These are phyloP conservation scores for Drosophila barbarae DNA, from an alignment of 2,888 invertebrate species.

Conservation along the genomic window DNA sequence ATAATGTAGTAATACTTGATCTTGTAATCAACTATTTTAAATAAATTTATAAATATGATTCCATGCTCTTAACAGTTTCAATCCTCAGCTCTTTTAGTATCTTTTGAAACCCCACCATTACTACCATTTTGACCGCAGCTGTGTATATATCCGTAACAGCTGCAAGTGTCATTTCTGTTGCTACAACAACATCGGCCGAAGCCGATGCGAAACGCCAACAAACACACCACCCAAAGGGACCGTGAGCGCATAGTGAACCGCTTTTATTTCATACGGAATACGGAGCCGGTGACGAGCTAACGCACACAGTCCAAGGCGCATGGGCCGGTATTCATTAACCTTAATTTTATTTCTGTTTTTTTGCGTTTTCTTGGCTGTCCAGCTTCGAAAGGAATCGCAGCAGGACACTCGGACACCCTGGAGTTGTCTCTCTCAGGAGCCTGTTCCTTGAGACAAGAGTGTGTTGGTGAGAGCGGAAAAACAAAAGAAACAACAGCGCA, in stretches of 20 bases:
- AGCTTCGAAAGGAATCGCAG: slow-evolving; percentile 56
- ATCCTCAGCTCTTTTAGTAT: not conserved
- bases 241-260: slow-evolving; percentile 72
- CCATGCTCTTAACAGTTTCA: not conserved
- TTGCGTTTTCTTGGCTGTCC: slow-evolving; percentile 35
- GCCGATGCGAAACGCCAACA: slow-evolving; percentile 15
- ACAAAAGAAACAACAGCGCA: slow-evolving; percentile 50
- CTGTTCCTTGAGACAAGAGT: slow-evolving; percentile 11
- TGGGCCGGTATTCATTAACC: slow-evolving; percentile 27
- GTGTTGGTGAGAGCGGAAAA: slow-evolving; percentile 3
- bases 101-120: not conserved
- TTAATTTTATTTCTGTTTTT: slow-evolving; percentile 40
- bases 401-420: slow-evolving; percentile 1
- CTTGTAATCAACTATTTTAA: not conserved
- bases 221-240: slow-evolving; percentile 29
- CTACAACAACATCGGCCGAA: slow-evolving; percentile 25
- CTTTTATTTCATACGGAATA: slow-evolving; percentile 78
- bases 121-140: slow-evolving; percentile 4
- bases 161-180: slow-evolving; percentile 41
- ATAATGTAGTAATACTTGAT: not conserved
- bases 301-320: slow-evolving; percentile 50
- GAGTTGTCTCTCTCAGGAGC: slow-evolving; percentile 17
- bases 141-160: slow-evolving; percentile 31
- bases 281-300: slow-evolving; percentile 37
- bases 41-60: not conserved